Evolutionary conservation across 1,140 invertebrate species (phyloP), one percentile per base, ranked within the genome.

Genomic region (Piezodorus guildinii): DNA sequence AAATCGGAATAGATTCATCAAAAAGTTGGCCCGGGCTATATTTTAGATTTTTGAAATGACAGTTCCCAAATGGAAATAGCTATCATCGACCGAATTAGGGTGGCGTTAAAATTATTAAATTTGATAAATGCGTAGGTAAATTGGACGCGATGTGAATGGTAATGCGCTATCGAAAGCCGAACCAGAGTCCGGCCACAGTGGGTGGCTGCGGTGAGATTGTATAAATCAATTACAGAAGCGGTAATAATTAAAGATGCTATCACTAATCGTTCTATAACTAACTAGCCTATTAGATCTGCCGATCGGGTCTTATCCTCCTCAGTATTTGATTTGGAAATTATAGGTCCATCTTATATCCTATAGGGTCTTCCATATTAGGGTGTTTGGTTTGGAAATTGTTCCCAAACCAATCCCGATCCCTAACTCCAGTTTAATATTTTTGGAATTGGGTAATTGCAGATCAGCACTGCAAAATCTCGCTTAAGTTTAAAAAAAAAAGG

Each of bases 11-110:
- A 39, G 34, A 39, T 39, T 39, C 34, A 39, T 39, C 34, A 39
- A 39, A 39, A 12, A 39, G 6, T 39, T 10, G 4, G 34, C 1
- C 9, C 6, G 12, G 34, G 34, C 34, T 39, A 39, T 39, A 39
- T 10, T 10, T 39, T 10, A 39, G 12, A 1, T 10, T 10, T 5
- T 5, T 49, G 17, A 49, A 49, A 49, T 49, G n/a, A 49, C 21
- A 17, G 46, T 49, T 49, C 21, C 21, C n/a, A 10, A 49, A 49
- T 49, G 46, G n/a, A 49, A 49, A 49, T 49, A 49, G 46, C 46
- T 49, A 19, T 49, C 46, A 49, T 17, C 46, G 21, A 3, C 16
- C 46, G n/a, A 49, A 19, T 21, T 19, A 17, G 21, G 16, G 46
- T 14, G n/a, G 21, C 21, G 21, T 49, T 21, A 21, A 49, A 17